These are phyloP conservation scores for Hozukius guyotensis DNA, from an alignment of 2,797 vertebrate genomes.

Conservation along the genomic window DNA sequence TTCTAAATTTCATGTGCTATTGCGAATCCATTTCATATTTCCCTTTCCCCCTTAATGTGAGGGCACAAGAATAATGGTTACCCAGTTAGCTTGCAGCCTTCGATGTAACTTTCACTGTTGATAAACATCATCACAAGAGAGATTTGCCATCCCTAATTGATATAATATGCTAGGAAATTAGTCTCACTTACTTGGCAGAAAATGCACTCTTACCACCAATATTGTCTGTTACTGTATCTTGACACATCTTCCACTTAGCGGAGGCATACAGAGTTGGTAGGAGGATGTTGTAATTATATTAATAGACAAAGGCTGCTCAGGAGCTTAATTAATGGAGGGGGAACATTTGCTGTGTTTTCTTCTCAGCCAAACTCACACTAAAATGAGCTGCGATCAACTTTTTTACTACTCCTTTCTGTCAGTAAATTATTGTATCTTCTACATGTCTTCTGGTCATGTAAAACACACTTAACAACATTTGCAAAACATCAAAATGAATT, in stretches of 20 bases:
- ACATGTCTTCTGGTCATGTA: neutral
- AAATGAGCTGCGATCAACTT: constrained; percentile 7
- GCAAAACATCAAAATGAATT: neutral
- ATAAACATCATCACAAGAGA: constrained; percentile 41
- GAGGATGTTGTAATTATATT: constrained; percentile 34
- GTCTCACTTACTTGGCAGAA: constrained; percentile 46
- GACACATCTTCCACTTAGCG: constrained; percentile 35
- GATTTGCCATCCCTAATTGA: constrained; percentile 46
- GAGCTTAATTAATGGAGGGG: constrained; percentile 36
- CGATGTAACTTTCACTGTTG: neutral
- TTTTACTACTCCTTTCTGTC: constrained; percentile 6
- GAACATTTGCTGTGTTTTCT: constrained; percentile 15
- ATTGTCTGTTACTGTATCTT: constrained; percentile 31
- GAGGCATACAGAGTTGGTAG: constrained; percentile 20
- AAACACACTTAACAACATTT: neutral
- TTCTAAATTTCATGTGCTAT: neutral
- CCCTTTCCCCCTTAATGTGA: neutral
- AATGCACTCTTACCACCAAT: constrained; percentile 13
- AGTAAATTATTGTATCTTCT: neutral
- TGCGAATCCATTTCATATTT: neutral
- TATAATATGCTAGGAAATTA: constrained; percentile 51
- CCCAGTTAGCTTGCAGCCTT: neutral
- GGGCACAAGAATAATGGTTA: neutral
- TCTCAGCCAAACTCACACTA: neutral
- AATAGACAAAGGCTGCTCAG: constrained; percentile 38